These are phyloP conservation scores for Bellardia bayeri DNA, from an alignment of 2,888 invertebrate genomes.

Conservation along the genomic window DNA sequence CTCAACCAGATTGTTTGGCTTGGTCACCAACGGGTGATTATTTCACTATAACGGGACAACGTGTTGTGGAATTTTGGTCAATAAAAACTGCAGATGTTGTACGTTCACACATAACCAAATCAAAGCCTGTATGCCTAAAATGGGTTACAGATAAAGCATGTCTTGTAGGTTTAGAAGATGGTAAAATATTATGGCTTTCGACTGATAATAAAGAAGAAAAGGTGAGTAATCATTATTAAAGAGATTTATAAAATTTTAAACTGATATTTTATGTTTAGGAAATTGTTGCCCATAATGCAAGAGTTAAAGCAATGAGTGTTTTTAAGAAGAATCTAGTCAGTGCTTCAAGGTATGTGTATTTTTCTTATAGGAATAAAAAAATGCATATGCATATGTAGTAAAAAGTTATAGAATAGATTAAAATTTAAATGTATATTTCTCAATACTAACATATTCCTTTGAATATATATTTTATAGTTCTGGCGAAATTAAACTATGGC, in stretches of 20 bases:
- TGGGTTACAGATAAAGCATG: constrained; percentile 88
- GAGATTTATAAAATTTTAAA: neutral
- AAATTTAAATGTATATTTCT: too few relatives aligned
- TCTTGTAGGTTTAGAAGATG: constrained; percentile 90
- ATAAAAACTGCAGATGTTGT: constrained; percentile 91
- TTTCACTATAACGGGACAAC: constrained; percentile 90
- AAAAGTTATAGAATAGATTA: too few relatives aligned
- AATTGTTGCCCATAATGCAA: constrained; percentile 86
- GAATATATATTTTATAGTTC: constrained; percentile 84
- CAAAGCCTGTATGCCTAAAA: constrained; percentile 89
- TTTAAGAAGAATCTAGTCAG: constrained; percentile 87
- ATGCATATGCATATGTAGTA: too few relatives aligned
- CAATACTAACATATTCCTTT: neutral
- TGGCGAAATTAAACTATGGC: constrained; percentile 92
- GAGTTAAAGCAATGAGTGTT: constrained; percentile 88
- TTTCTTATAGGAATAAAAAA: neutral
- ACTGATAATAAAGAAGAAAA: constrained; percentile 85
- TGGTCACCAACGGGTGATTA: constrained; percentile 92
- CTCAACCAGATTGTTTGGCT: constrained; percentile 84
- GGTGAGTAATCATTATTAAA: constrained; percentile 40
- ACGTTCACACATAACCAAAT: constrained; percentile 87
- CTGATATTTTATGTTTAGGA: constrained; percentile 50
- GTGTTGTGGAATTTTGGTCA: constrained; percentile 91
- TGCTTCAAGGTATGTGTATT: constrained; percentile 86
- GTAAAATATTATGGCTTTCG: constrained; percentile 87